phyloP scores from a whole-genome alignment of 2,888 invertebrate species.

The Tachina fera region DNA sequence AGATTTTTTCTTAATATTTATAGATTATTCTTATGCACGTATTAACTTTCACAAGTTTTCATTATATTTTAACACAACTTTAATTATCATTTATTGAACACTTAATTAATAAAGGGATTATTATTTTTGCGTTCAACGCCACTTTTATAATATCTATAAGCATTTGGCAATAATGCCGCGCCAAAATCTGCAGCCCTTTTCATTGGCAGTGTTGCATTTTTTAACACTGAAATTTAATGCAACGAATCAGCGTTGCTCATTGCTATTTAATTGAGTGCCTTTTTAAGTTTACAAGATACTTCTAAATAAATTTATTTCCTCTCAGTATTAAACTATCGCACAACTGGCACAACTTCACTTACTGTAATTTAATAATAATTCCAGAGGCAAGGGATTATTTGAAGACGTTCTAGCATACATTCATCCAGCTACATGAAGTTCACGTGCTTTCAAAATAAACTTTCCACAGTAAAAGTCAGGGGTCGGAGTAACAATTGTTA shows the following conservation, averaged over 20 bases:
- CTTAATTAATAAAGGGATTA: conserved; percentile 7
- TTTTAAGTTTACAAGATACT: too few relatives aligned
- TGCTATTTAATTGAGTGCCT: background rate
- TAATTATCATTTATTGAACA: conserved; percentile 9
- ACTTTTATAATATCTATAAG: conserved; percentile 49
- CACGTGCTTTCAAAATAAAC: too few relatives aligned
- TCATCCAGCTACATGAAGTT: too few relatives aligned
- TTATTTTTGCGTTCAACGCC: conserved; percentile 60
- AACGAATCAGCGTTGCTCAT: background rate
- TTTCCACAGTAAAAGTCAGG: too few relatives aligned
- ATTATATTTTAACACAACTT: conserved; percentile 20
- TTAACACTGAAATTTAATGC: background rate
- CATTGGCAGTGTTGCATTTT: conserved; percentile 34
- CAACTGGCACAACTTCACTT: too few relatives aligned
- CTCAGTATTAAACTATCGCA: too few relatives aligned
- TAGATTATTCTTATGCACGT: background rate
- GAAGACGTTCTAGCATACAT: too few relatives aligned
- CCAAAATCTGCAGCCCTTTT: conserved; percentile 58
- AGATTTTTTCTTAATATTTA: conserved; percentile 8
- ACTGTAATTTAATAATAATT: too few relatives aligned
- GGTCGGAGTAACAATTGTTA: too few relatives aligned
- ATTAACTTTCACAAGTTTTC: conserved; percentile 15
- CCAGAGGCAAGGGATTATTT: too few relatives aligned
- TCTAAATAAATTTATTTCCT: too few relatives aligned
- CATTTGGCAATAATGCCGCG: conserved; percentile 60